A percentile compares a stretch with the other conserved stretches of the same genome.
Evolutionary conservation across 2,113 vertebrate species (phyloP).

Genomic region (Notechis scutatus): DNA sequence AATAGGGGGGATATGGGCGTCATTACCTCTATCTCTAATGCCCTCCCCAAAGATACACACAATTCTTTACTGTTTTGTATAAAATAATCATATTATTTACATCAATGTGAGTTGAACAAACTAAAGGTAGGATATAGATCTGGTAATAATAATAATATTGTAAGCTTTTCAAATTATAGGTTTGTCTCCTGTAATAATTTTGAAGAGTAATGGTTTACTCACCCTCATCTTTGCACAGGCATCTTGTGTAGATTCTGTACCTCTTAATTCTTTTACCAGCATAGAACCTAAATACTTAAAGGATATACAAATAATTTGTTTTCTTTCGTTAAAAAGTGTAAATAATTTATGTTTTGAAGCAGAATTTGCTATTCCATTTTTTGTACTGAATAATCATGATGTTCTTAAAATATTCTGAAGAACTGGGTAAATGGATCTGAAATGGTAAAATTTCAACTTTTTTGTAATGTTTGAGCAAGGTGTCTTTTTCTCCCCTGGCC

Average conservation of each 20-base stretch:
- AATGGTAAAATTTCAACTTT: not conserved
- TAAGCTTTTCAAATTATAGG: constrained; percentile 42
- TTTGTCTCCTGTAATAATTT: constrained; percentile 10
- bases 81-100: not conserved
- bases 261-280: constrained; percentile 97
- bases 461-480: not conserved
- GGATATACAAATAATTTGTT: constrained; percentile 49
- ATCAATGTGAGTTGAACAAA: not conserved
- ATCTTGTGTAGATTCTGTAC: constrained; percentile 97
- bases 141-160: constrained; percentile 12
- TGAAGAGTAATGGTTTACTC: constrained; percentile 63
- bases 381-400: not conserved
- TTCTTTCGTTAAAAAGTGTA: constrained; percentile 30
- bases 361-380: not conserved
- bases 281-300: constrained; percentile 97
- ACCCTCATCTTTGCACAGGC: constrained; percentile 99
- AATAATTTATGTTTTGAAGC: constrained; percentile 25
- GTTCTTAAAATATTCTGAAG: not conserved
- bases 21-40: not conserved
- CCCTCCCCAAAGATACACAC: not conserved
- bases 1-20: not conserved
- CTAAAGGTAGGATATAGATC: constrained; percentile 3
- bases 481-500: not conserved
- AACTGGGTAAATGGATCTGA: not conserved
- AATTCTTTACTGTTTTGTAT: not conserved